Conservation (phyloP, 2,113 vertebrate species). For the Phyllostomus discolor region DNA sequence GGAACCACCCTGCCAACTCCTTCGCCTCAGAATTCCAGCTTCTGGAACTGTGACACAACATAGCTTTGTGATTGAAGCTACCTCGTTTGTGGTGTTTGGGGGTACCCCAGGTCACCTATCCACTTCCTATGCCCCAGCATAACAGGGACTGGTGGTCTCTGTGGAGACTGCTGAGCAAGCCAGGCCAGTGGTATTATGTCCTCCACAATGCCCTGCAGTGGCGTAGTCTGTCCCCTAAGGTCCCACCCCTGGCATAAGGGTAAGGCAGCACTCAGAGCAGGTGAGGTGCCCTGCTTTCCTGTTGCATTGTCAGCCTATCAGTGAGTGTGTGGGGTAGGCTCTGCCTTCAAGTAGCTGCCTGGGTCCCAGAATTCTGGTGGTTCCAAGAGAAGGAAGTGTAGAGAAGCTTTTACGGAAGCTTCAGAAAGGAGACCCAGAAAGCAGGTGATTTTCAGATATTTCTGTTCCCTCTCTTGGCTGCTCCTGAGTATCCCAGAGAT, state of each 20-base stretch:
- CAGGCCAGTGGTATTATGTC: neutral
- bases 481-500: neutral
- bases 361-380: neutral
- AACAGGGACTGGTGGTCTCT: neutral
- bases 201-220: rapidly evolving
- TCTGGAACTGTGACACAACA: neutral
- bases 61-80: neutral
- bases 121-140: rapidly evolving
- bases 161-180: neutral
- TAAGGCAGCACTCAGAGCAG: neutral
- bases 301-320: neutral
- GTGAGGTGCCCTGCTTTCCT: neutral
- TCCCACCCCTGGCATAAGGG: neutral
- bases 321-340: neutral
- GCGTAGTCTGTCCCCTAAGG: neutral
- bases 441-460: neutral
- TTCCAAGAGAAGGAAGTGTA: neutral
- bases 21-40: neutral
- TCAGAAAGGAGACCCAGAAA: neutral
- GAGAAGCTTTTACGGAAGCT: neutral
- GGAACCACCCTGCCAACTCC: neutral
- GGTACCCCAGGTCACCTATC: neutral
- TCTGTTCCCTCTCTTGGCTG: neutral
- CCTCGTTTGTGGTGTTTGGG: neutral
- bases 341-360: neutral